phyloP scores from a whole-genome alignment of 2,113 vertebrate genomes.

The Anas platyrhynchos region DNA sequence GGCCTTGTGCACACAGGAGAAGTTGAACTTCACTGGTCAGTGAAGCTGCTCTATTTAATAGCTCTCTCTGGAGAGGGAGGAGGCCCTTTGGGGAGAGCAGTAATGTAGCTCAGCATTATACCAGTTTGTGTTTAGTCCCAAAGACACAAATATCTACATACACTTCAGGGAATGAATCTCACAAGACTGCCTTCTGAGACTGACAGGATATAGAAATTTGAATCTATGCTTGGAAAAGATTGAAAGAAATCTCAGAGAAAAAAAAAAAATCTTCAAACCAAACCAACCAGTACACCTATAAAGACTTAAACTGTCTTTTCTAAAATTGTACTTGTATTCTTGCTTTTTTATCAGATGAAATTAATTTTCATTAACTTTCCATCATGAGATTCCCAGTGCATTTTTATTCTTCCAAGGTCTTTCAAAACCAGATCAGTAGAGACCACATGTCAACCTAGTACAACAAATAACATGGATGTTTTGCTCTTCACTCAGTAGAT shows the following conservation, averaged over 20 bases:
- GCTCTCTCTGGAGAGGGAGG: not conserved
- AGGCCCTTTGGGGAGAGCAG: not conserved
- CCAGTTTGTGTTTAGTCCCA: not conserved
- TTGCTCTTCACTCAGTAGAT: not conserved
- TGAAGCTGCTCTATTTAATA: not conserved
- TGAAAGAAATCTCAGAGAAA: not conserved
- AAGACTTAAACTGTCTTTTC: not conserved
- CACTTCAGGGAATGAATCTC: not conserved
- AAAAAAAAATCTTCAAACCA: not conserved
- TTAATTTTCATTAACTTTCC: not conserved
- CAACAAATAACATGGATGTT: not conserved
- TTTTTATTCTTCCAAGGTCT: not conserved
- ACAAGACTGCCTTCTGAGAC: not conserved
- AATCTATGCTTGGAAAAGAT: not conserved
- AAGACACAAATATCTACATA: not conserved
- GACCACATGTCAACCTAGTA: not conserved
- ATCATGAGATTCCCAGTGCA: not conserved
- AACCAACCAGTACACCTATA: not conserved
- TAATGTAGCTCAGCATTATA: not conserved
- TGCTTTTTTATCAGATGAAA: not conserved
- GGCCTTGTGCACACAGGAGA: not conserved
- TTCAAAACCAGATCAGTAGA: not conserved
- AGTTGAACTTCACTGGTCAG: accelerated
- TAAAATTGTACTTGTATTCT: not conserved
- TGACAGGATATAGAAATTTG: not conserved